These are phyloP conservation scores for Amiota mariae DNA, from an alignment of 2,888 invertebrate species.

Conservation along the genomic window DNA sequence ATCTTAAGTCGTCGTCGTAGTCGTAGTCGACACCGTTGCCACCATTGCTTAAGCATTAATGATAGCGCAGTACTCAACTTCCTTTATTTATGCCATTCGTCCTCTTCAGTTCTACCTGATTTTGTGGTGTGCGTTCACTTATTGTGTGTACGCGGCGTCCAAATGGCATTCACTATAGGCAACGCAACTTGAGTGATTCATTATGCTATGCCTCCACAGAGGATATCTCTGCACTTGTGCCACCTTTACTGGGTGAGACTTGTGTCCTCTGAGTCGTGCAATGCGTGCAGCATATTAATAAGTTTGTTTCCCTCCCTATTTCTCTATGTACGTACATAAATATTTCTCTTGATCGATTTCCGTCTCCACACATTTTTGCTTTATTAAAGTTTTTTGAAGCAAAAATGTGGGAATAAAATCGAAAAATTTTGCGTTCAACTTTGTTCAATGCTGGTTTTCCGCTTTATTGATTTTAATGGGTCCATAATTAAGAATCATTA, in stretches of 20 bases:
- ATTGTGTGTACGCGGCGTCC: not conserved
- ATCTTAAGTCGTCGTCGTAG: too few relatives aligned
- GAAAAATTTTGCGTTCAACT: not conserved
- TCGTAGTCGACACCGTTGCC: too few relatives aligned
- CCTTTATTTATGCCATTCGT: too few relatives aligned
- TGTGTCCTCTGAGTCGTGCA: not conserved
- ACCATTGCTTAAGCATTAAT: not conserved
- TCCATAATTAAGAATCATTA: conserved; percentile 7
- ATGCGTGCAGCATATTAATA: conserved; percentile 24
- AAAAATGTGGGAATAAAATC: not conserved
- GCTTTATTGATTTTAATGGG: conserved; percentile 15
- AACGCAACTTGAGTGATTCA: conserved; percentile 1
- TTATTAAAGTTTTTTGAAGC: not conserved
- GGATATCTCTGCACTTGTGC: too few relatives aligned
- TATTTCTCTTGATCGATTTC: too few relatives aligned
- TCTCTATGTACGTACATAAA: too few relatives aligned
- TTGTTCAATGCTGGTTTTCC: conserved; percentile 8
- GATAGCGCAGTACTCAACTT: not conserved
- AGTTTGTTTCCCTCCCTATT: not conserved
- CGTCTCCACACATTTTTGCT: too few relatives aligned
- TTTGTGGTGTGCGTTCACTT: too few relatives aligned
- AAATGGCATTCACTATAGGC: not conserved
- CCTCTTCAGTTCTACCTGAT: too few relatives aligned
- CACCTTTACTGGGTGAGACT: not conserved
- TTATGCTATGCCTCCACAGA: not conserved